Evolutionary conservation across 2,797 vertebrate species (phyloP).

Genomic region (Prunella strophiata): DNA sequence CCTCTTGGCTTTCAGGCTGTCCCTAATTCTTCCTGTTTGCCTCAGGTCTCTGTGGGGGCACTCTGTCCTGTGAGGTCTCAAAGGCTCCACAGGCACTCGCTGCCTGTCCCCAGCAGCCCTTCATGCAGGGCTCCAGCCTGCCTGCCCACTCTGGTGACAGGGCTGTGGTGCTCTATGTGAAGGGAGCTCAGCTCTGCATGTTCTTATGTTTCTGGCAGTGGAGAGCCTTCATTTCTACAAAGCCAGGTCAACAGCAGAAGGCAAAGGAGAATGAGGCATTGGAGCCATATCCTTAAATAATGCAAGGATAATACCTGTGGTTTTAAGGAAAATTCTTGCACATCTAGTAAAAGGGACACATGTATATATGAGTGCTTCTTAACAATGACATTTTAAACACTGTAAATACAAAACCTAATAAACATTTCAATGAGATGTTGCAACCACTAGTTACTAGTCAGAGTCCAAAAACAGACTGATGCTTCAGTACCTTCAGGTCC

Average conservation of each 20-base stretch:
- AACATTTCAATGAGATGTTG: neutral
- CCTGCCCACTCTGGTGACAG: neutral
- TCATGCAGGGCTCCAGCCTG: neutral
- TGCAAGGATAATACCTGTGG: neutral
- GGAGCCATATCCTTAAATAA: neutral
- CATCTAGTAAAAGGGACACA: neutral
- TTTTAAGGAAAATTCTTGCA: neutral
- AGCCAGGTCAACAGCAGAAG: neutral
- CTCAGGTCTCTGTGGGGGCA: neutral
- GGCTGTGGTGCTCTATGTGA: neutral
- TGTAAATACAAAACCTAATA: neutral
- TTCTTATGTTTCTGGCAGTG: accelerated
- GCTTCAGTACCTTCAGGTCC: neutral
- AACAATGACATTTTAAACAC: neutral
- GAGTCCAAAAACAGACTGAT: neutral
- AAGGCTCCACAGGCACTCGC: accelerated
- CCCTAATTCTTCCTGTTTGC: too few species aligned
- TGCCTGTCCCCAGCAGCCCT: neutral
- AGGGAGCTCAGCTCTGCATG: neutral
- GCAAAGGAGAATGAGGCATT: neutral
- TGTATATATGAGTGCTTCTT: neutral
- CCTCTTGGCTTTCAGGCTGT: neutral
- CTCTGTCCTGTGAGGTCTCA: neutral
- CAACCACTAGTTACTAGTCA: neutral
- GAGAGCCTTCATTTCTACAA: neutral